Conservation (phyloP, 2,113 vertebrate genomes). For the Tyto alba region DNA sequence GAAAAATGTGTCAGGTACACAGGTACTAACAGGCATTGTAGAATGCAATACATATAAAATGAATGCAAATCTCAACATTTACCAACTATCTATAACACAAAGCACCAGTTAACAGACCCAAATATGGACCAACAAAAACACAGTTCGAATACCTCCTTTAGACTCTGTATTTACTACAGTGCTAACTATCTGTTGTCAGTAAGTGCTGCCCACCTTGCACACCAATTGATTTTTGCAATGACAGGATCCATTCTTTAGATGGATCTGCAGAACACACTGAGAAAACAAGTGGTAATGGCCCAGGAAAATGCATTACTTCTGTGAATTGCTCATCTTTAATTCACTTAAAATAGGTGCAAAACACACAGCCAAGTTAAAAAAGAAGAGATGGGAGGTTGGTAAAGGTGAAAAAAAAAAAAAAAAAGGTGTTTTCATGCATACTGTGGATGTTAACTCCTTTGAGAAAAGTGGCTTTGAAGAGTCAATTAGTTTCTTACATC, state of each 20-base stretch:
- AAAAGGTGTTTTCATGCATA: not conserved
- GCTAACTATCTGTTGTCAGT: not conserved
- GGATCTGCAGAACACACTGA: not conserved
- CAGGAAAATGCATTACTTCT: not conserved
- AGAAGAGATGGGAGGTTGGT: not conserved
- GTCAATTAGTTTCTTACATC: not conserved
- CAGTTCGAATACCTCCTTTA: not conserved
- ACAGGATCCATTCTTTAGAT: not conserved
- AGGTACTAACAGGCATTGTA: not conserved
- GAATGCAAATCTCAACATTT: not conserved
- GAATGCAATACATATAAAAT: not conserved
- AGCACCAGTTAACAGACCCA: not conserved
- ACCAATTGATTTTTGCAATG: not conserved
- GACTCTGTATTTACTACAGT: not conserved
- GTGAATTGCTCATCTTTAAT: conserved; percentile 14
- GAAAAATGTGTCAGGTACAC: not conserved
- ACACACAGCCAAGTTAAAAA: not conserved
- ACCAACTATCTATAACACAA: not conserved
- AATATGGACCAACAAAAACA: not conserved
- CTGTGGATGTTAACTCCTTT: not conserved
- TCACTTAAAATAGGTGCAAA: not conserved
- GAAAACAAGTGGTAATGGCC: not conserved
- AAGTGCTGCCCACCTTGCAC: not conserved
- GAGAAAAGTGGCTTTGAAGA: conserved; percentile 9
- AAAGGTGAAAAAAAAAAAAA: not conserved